These are phyloP conservation scores for Hirtodrosophila alboralis DNA, from an alignment of 2,888 invertebrate genomes.

Conservation along the genomic window DNA sequence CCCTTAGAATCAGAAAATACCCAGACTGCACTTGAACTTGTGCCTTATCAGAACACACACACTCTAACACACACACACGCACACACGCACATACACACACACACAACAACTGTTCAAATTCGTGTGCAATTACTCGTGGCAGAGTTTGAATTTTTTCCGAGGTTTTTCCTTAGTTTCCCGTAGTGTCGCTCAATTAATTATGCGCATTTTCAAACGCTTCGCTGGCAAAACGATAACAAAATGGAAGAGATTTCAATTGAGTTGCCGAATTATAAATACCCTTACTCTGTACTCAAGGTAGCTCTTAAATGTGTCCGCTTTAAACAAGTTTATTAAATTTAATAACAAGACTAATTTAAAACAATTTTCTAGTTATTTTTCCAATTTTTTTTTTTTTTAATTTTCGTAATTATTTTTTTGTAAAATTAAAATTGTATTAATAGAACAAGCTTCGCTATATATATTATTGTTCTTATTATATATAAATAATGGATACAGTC, in stretches of 20 bases:
- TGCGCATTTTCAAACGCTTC: constrained; percentile 57
- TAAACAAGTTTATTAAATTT: too few species aligned
- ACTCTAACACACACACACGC: constrained; percentile 12
- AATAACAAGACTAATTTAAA: too few species aligned
- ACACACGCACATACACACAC: constrained; percentile 6
- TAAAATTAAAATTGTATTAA: too few species aligned
- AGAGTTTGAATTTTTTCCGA: constrained; percentile 26
- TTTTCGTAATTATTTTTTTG: too few species aligned
- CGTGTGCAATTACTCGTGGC: constrained; percentile 42
- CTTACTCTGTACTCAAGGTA: too few species aligned
- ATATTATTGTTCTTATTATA: too few species aligned
- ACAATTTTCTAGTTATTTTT: too few species aligned
- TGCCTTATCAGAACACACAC: constrained; percentile 32
- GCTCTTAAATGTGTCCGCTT: too few species aligned
- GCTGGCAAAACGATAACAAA: constrained; percentile 50
- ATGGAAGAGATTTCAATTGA: background rate
- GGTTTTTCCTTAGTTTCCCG: constrained; percentile 31
- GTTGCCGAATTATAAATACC: constrained; percentile 3
- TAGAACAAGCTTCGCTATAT: too few species aligned
- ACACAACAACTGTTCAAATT: constrained; percentile 47
- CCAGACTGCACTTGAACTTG: constrained; percentile 63
- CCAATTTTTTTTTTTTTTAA: too few species aligned
- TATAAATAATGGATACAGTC: too few species aligned
- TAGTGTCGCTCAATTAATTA: constrained; percentile 57
- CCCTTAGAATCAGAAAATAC: background rate